These are phyloP conservation scores for Drosophila auraria DNA, from an alignment of 1,140 invertebrate genomes.

Conservation along the genomic window DNA sequence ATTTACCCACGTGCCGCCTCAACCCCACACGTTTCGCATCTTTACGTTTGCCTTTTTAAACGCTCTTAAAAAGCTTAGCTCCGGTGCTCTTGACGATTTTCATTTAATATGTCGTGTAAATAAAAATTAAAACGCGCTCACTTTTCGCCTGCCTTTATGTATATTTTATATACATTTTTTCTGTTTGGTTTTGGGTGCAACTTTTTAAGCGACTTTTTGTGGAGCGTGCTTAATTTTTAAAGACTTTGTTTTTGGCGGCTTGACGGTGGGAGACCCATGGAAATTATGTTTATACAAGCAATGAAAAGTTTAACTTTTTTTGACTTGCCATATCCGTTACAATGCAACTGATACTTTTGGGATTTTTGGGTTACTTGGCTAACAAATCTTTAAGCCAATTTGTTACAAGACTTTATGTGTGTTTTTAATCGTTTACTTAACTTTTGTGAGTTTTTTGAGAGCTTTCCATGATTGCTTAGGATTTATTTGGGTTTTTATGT, in stretches of 20 bases:
- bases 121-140: constrained; percentile 65
- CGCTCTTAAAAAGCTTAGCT: constrained; percentile 46
- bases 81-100: constrained; percentile 15
- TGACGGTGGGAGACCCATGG: too few relatives aligned
- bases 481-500: too few relatives aligned
- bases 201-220: constrained; percentile 59
- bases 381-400: constrained; percentile 7
- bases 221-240: constrained; percentile 54
- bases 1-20: constrained; percentile 56
- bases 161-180: background rate
- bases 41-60: constrained; percentile 52
- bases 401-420: background rate
- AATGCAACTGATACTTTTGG: constrained; percentile 5
- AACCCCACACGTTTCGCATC: constrained; percentile 18
- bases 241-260: constrained; percentile 15
- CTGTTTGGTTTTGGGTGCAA: constrained; percentile 33
- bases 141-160: constrained; percentile 14
- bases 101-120: constrained; percentile 62
- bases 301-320: constrained; percentile 13
- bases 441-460: background rate
- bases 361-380: constrained; percentile 2
- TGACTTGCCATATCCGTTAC: constrained; percentile 4
- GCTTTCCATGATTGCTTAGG: background rate
- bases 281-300: constrained; percentile 22
- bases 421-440: background rate